Evolutionary conservation across 2,113 vertebrate genomes (phyloP), one percentile per base, ranked within the genome.

Genomic region (Odobenus rosmarus): DNA sequence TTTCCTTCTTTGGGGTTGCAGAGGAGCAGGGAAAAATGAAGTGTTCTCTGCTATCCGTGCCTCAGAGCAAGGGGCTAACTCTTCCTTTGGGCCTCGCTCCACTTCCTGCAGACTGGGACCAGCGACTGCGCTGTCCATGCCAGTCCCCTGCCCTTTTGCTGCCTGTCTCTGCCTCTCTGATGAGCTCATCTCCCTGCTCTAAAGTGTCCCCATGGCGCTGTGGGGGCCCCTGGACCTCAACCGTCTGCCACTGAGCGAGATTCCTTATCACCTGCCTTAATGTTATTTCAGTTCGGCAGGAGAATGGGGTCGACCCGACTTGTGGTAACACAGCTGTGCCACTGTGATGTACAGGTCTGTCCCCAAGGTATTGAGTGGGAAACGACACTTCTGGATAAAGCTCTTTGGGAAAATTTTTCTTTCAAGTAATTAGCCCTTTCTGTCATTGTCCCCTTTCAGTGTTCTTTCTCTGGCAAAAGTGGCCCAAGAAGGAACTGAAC

Each of bases 41-140:
- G n/a, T 2, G 4, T 36, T 53, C 39, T 9, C 0, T 1, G 4
- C 10, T 14, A 21, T 61, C 36, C 7, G 4, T 1, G 4, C 24
- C 3, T 6, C 14, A 10, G 4, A 21, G 21, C n/a, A 9, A 46
- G 8, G 57, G 24, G 31, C 57, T 13, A 14, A 26, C 14, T 9
- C 51, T 46, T 26, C 39, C 31, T 80, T 28, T 49, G 61, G 69
- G 15, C 3, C 26, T 51, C 42, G 31, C 7, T 39, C 24, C 31
- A 3, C 46, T 8, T 49, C 14, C 55, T 55, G 42, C 39, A 28
- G 55, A 13, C 3, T 14, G 11, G 53, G 51, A 62, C 42, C 9
- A 46, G 21, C 0, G 0, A 13, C 57, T 12, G 1, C 46, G 12
- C 23, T 49, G 16, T 6, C 16, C 86, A 21, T 21, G 3, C 9